Base-by-base conservation (phyloP, 2,113 vertebrate species). In the Myotis lucifugus region DNA sequence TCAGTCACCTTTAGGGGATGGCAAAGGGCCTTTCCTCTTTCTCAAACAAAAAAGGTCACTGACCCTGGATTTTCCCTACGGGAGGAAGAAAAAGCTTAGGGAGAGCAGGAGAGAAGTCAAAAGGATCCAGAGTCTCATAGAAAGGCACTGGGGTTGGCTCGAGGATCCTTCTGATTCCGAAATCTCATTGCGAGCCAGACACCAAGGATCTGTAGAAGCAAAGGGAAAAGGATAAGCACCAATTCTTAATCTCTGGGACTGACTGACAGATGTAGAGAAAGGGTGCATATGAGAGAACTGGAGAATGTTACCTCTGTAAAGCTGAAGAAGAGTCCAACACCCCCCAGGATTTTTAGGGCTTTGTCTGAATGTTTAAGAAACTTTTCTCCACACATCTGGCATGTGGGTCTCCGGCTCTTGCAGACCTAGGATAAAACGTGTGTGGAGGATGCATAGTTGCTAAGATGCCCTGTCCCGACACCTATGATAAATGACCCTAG, bases 271-370 rank as follows among this genome's bases (percentile, higher is more conserved):
- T 19, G 19, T 13, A 87, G 10, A 52, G 50, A 86, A 83, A 42
- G 37, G n/a, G 19, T 54, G 8, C 8, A 12, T 3, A 10, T 48
- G 54, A 70, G 7, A 27, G 52, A 77, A 37, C 8, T 29, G 25
- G 21, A 59, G 21, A 61, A n/a, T 7, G 14, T 96, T 97, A 99
- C 99, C 99, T 99, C 99, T 48, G 99, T 99, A 96, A 99, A 99
- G 97, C 99, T 99, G 98, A 99, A 99, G 98, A 99, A 99, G 42
- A 99, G 99, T 9, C 99, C 99, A 0, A 99, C 99, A 6, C 99
- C 99, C 0, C 99, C 99, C 19, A 99, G 98, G 97, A 99, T 99
- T 98, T 99, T 99, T 97, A 99, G 98, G 25, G 98, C 99, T 97
- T 99, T 98, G 1, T 98, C 98, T 23, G 99, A 98, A 93, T 99